A percentile compares a stretch with the other conserved stretches of the same genome.
These are phyloP conservation scores for Lepidocolaptes lacrymiger DNA, from an alignment of 2,797 vertebrate species.

Conservation along the genomic window DNA sequence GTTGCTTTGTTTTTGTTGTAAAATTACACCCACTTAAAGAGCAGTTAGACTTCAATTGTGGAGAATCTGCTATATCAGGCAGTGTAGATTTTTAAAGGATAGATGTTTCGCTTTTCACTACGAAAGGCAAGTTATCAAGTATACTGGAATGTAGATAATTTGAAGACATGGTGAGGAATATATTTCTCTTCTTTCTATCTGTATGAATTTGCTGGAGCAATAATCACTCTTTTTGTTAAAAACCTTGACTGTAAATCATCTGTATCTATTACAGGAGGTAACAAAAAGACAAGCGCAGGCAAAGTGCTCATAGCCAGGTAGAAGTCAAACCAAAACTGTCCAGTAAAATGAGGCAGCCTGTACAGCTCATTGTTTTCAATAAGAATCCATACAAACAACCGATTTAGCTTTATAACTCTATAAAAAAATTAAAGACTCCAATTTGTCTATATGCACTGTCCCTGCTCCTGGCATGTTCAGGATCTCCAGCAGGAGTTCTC, in stretches of 20 bases:
- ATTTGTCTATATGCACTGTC: neutral
- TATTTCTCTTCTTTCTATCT: neutral
- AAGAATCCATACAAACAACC: neutral
- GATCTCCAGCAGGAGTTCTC: neutral
- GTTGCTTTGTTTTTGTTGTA: neutral
- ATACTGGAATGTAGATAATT: neutral
- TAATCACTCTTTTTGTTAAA: neutral
- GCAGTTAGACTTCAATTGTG: neutral
- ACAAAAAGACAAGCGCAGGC: neutral
- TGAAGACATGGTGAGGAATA: neutral
- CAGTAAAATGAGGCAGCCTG: neutral
- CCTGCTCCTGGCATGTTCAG: neutral
- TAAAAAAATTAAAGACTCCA: neutral
- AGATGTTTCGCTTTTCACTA: neutral
- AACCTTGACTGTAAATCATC: neutral
- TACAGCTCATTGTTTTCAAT: neutral
- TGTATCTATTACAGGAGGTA: neutral
- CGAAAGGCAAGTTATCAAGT: neutral
- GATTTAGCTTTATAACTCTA: neutral
- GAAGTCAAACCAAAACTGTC: neutral
- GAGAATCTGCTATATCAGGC: neutral
- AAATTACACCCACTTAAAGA: neutral
- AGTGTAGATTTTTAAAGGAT: neutral
- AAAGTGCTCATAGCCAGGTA: neutral
- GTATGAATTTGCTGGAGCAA: neutral